Percentiles rank a stretch among this genome's conserved stretches.
Evolutionary conservation across 2,113 vertebrate species (phyloP).

Genomic region (Pelecanus crispus): DNA sequence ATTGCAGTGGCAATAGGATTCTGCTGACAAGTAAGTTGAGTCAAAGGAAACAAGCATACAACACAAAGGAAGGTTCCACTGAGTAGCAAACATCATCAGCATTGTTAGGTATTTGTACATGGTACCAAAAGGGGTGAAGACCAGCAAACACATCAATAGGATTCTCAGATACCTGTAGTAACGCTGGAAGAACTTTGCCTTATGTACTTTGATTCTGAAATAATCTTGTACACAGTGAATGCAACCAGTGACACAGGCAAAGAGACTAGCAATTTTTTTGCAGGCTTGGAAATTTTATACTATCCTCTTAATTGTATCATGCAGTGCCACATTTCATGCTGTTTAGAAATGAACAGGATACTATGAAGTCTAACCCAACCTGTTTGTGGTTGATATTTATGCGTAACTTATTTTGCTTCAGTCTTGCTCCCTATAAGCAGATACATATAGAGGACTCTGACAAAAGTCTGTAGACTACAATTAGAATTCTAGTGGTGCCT

Average conservation of each 20-base stretch:
- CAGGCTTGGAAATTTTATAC: background rate
- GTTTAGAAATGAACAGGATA: background rate
- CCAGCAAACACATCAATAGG: background rate
- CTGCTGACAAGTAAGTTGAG: background rate
- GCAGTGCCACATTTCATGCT: background rate
- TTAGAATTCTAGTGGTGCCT: background rate
- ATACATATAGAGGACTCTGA: background rate
- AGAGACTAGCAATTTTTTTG: background rate
- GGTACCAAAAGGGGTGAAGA: background rate
- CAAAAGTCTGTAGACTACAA: background rate
- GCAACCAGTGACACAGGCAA: background rate
- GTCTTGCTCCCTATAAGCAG: background rate
- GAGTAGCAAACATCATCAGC: background rate
- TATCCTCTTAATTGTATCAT: background rate
- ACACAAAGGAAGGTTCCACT: background rate
- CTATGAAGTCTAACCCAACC: background rate
- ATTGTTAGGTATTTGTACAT: background rate
- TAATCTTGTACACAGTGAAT: background rate
- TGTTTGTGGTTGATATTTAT: background rate
- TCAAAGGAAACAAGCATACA: background rate
- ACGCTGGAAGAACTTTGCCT: background rate
- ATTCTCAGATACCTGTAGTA: background rate
- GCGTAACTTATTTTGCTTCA: background rate
- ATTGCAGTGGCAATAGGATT: background rate
- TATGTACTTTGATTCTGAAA: background rate